Conservation (phyloP, 2,888 invertebrate genomes). For the Polydrusus tereticollis region DNA sequence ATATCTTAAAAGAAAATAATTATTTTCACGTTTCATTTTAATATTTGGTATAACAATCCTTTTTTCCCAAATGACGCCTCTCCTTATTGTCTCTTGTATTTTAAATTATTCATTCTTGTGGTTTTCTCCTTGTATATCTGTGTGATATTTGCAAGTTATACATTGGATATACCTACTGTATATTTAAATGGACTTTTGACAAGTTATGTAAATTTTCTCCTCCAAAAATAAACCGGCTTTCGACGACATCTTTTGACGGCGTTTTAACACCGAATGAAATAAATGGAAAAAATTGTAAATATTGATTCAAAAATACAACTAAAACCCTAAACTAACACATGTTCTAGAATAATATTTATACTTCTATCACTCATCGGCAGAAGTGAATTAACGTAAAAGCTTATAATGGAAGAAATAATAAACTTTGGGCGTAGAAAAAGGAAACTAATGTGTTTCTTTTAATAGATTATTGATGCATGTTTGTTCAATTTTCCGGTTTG, state of each 20-base stretch:
- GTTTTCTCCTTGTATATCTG: no score
- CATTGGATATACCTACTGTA: no score
- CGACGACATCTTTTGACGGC: slow-evolving; percentile 28
- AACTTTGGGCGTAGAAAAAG: slow-evolving; percentile 14
- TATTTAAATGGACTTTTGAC: background rate
- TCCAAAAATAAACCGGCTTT: slow-evolving; percentile 32
- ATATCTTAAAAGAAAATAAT: no score
- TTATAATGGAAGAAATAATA: slow-evolving; percentile 41
- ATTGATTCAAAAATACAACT: slow-evolving; percentile 43
- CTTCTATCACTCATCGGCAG: slow-evolving; percentile 44
- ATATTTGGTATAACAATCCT: no score
- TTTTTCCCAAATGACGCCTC: no score
- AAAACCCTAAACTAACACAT: slow-evolving; percentile 40
- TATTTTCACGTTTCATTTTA: no score
- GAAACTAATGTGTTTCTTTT: slow-evolving; percentile 7
- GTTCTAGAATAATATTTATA: slow-evolving; percentile 49
- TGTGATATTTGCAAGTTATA: no score
- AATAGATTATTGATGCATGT: background rate
- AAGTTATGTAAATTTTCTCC: slow-evolving; percentile 10
- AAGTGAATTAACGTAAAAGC: slow-evolving; percentile 48
- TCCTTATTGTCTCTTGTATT: no score
- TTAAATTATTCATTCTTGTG: no score
- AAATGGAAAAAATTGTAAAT: slow-evolving; percentile 38
- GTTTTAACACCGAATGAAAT: slow-evolving; percentile 19
- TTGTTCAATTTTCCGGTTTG: background rate